Base-by-base conservation (phyloP, 2,888 invertebrate genomes). In the Caenorhabditis auriculariae region DNA sequence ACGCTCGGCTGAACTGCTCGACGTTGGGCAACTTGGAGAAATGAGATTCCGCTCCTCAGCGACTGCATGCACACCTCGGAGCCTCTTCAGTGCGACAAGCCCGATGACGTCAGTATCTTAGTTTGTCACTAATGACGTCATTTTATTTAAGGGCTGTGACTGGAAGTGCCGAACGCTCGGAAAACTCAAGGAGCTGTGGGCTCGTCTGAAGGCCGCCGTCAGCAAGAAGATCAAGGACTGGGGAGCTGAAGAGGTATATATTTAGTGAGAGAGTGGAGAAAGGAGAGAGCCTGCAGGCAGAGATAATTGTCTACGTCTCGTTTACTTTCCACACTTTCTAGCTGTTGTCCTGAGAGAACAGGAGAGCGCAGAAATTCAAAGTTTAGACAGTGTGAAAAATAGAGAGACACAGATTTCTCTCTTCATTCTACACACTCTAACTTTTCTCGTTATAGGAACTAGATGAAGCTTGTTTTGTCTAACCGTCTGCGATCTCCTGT, bases 161-260 rank as follows among this genome's bases (percentile, higher is more conserved):
- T 71, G 67, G 68, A 68, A 68, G 39, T 71, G 71, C 39, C 57
- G 65, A 17, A 50, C 55, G 15, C 45, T 68, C 1, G n/a, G 46
- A 7, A 66, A 64, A 21, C 51, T 71, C 39, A 63, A 60, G 32
- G 51, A 66, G 38, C 55, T 68, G 58, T 71, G 71, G 71, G 54
- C 38, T 12, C 39, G 68, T 39, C 60, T 71, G 61, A 71, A 68
- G 54, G 63, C 59, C 15, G 41, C 50, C n/a, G 48, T 66, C 28
- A 37, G 24, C 37, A 23, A 51, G 45, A 67, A 64, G 37, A 55
- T 51, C 21, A 66, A 66, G 41, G 61, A 69, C 35, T 58, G 54
- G 56, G 55, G 55, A 41, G 63, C 63, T 4, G 63, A 64, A 38
- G 56, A 56, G 19, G 45, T 52, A 15, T 35, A 35, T n/a, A 46